Evolutionary conservation across 2,888 invertebrate genomes (phyloP), one percentile per base, ranked within the genome.

Genomic region (Tenthredo distinguenda): DNA sequence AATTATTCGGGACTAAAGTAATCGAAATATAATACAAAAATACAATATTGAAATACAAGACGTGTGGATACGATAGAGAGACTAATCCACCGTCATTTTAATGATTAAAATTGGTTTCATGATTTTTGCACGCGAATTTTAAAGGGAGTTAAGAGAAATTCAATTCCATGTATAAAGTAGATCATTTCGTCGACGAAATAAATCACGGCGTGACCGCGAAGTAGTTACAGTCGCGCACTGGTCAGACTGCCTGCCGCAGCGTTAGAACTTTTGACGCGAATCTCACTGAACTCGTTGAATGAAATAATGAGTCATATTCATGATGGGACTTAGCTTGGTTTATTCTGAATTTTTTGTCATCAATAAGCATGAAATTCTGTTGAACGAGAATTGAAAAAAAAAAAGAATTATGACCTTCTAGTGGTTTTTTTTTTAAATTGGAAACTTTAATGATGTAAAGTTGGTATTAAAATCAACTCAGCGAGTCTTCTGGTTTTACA

Each of bases 161-260:
- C 62, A 6, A 62, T 6, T n/a, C n/a, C 9, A 7, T 65, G 12
- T 65, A 31, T 65, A 10, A 65, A 12, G 2, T 26, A n/a, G 26
- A 26, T 68, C 26, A 31, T 72, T n/a, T 1, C 71, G 18, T n/a
- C 40, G 4, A 40, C 6, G 72, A 74, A 18, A 74, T 43, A 40
- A 21, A 37, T 26, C 71, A 71, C 9, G 47, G 26, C 26, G 26
- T 50, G 43, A 47, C 47, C 76, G 76, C 31, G 4, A 76, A 76
- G 43, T 76, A 76, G 76, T 43, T 76, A 47, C 12, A 76, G 47
- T 76, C 76, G 26, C 47, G 47, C 43, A 26, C 47, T 47, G 76
- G 76, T 76, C 43, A 50, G 76, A 76, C 74, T n/a, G 15, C 43
- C 74, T n/a, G 15, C 43, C 15, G 43, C 15, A 26, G 9, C 15